phyloP scores from a whole-genome alignment of 2,113 vertebrate genomes.

The Saccopteryx bilineata region DNA sequence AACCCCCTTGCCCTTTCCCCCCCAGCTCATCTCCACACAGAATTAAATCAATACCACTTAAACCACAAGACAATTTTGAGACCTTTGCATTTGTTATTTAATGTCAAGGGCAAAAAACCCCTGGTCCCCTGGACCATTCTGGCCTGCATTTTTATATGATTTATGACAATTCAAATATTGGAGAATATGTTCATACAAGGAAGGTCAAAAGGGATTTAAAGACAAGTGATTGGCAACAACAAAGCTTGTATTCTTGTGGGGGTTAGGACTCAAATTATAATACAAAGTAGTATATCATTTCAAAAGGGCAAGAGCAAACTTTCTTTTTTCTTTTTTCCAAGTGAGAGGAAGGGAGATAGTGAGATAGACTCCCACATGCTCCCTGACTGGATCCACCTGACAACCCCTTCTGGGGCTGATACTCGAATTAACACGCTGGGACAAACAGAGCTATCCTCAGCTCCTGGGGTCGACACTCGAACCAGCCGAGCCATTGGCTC shows the following conservation, averaged over 20 bases:
- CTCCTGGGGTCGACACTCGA: no score
- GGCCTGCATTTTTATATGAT: slow-evolving; percentile 47
- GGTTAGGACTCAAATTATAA: background rate
- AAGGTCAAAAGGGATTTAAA: slow-evolving; percentile 58
- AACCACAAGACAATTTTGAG: slow-evolving; percentile 31
- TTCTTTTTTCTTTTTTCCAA: background rate
- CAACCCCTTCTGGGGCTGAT: no score
- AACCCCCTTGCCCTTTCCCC: background rate
- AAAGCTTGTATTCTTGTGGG: background rate
- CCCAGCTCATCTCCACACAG: background rate
- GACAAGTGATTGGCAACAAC: background rate
- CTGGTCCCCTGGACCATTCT: background rate
- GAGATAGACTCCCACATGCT: no score
- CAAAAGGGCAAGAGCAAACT: slow-evolving; percentile 51
- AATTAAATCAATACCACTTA: slow-evolving; percentile 42
- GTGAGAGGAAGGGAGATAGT: no score
- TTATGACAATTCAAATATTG: slow-evolving; percentile 64
- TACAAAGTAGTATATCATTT: background rate
- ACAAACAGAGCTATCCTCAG: no score
- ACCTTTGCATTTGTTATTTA: slow-evolving; percentile 64
- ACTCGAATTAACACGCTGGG: no score
- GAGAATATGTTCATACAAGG: slow-evolving; percentile 39
- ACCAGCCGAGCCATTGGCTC: no score
- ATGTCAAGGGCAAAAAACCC: slow-evolving; percentile 28
- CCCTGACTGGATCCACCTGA: no score